Base-by-base conservation (phyloP, 2,888 invertebrate species). In the Himalopsyche anomala region DNA sequence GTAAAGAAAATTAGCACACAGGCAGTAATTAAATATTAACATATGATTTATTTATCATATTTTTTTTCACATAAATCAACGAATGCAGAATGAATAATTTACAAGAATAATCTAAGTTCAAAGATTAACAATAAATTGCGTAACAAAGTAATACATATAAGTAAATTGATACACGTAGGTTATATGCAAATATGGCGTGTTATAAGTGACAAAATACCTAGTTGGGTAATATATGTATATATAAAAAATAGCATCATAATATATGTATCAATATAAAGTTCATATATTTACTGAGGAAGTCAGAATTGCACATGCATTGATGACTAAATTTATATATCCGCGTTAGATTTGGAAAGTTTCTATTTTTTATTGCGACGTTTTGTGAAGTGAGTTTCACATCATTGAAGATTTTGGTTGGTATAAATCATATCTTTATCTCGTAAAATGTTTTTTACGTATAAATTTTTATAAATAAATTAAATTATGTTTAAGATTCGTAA, bases 241-340 rank as follows among this genome's bases (percentile, higher is more conserved):
- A 55, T 19, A 62, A 62, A 56, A 56, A n/a, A n/a, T 62, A 62
- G 4, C 36, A 15, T 74, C 36, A 74, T 74, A 36, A 12, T 9
- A 5, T 6, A 12, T 0, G 36, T 38, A 12, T 74, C 38, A 12
- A 74, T 38, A 36, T 51, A 51, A 51, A 74, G 38, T 74, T 74
- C 38, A 38, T 38, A 74, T 74, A 74, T 74, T 74, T 74, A 74
- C 74, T 36, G 74, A 74, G 74, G 74, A 74, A 74, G 74, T 74
- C 74, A 19, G 12, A 74, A 74, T 74, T 74, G 74, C 74, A 74
- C 74, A 74, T 74, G 74, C 74, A 74, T 74, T 74, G 38, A 74
- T 38, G 12, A 12, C 36, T 38, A 36, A 74, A 74, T 74, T 74
- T 74, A 74, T 74, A 74, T 28, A 74, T 74, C 74, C 74, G 74